Conservation (phyloP, 2,888 invertebrate genomes). For the Machimus rusticus region DNA sequence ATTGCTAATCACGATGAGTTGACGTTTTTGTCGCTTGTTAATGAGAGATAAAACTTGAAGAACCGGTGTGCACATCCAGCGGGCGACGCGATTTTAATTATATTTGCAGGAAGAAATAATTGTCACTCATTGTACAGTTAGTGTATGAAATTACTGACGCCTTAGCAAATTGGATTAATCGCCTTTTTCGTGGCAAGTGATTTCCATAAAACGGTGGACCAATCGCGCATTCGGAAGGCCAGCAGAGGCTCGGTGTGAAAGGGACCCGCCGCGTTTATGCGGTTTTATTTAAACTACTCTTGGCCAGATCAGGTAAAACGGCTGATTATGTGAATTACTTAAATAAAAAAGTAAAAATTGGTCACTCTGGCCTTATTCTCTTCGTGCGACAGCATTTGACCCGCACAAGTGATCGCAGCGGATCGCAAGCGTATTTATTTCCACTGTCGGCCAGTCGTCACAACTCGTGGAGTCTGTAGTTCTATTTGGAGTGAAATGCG, state of each 20-base stretch:
- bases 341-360: neutral
- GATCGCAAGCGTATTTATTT: neutral
- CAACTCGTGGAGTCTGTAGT: neutral
- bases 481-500: neutral
- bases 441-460: neutral
- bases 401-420: neutral
- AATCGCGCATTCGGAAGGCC: neutral
- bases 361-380: neutral
- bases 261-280: neutral
- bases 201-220: neutral
- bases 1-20: constrained; percentile 35
- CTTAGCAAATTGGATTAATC: neutral
- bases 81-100: neutral
- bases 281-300: neutral
- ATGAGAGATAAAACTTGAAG: neutral
- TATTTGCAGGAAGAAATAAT: neutral
- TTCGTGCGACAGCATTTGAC: neutral
- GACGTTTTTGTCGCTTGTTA: constrained; percentile 16
- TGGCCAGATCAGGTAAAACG: neutral
- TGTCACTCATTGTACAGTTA: neutral
- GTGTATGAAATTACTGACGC: neutral
- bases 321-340: neutral
- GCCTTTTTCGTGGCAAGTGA: neutral
- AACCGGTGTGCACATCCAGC: neutral
- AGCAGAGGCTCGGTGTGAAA: neutral